These are phyloP conservation scores for Hydroisotoma schaefferi DNA, from an alignment of 2,888 invertebrate species.

Conservation along the genomic window DNA sequence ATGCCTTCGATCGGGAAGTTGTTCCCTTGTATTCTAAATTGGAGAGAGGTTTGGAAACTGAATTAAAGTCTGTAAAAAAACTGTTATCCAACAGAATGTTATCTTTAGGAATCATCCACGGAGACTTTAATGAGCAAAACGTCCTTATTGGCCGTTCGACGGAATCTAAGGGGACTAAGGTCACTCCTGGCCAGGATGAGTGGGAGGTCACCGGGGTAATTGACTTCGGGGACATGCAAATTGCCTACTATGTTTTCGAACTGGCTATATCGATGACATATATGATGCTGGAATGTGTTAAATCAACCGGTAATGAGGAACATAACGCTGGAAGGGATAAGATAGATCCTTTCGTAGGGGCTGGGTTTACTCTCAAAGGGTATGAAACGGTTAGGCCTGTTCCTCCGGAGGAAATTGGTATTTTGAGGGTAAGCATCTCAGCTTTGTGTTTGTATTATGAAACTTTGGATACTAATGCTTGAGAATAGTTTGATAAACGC, in stretches of 20 bases:
- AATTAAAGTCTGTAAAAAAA: neutral
- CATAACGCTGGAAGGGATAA: too few relatives aligned
- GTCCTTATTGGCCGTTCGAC: conserved; percentile 65
- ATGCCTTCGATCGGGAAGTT: conserved; percentile 3
- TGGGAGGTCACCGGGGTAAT: conserved; percentile 67
- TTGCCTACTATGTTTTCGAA: conserved; percentile 72
- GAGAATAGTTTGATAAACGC: too few relatives aligned
- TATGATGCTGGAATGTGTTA: conserved; percentile 62
- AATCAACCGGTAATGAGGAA: too few relatives aligned
- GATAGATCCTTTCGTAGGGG: conserved; percentile 57
- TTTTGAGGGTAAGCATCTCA: conserved; percentile 61
- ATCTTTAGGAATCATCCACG: conserved; percentile 67
- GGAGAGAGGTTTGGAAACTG: conserved; percentile 8
- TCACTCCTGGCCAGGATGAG: conserved; percentile 52
- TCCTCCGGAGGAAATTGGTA: conserved; percentile 61
- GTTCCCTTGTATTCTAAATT: neutral
- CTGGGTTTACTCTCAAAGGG: conserved; percentile 67
- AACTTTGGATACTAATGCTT: too few relatives aligned
- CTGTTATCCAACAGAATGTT: neutral
- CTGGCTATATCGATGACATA: conserved; percentile 77
- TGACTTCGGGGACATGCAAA: conserved; percentile 81
- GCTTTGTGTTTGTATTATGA: too few relatives aligned
- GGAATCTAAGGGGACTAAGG: too few relatives aligned
- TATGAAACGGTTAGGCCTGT: conserved; percentile 64
- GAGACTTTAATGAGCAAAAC: conserved; percentile 89